Evolutionary conservation across 1,140 invertebrate species (phyloP).

Genomic region (Nixonia krombeini): DNA sequence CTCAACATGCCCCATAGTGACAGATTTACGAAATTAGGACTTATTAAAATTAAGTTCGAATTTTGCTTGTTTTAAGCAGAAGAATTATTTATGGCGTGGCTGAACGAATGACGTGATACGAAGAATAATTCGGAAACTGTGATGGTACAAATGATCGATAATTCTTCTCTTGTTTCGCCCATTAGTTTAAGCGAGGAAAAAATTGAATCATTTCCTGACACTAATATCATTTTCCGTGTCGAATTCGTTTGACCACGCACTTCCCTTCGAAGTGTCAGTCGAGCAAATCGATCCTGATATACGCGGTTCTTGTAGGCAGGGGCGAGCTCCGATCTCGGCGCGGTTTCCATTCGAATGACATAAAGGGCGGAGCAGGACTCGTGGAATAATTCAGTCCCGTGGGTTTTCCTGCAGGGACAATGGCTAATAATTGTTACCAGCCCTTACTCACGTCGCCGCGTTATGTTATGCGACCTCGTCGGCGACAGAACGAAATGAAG

Average conservation of each 20-base stretch:
- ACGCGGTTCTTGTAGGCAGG: not conserved
- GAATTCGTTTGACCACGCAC: conserved; percentile 37
- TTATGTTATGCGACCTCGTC: conserved; percentile 50
- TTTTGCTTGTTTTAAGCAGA: too few species aligned
- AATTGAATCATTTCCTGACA: conserved; percentile 21
- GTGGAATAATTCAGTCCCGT: conserved; percentile 57
- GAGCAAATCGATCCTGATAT: too few species aligned
- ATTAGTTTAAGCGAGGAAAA: conserved; percentile 21
- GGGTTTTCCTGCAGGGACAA: conserved; percentile 60
- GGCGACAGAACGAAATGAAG: conserved; percentile 58
- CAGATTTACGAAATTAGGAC: too few species aligned
- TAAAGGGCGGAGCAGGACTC: conserved; percentile 21
- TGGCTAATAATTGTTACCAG: conserved; percentile 67
- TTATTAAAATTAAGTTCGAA: too few species aligned
- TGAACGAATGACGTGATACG: not conserved
- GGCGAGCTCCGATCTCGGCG: not conserved
- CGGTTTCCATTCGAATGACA: conserved; percentile 13
- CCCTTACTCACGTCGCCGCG: conserved; percentile 34
- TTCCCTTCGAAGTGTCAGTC: conserved; percentile 28
- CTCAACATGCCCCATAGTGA: too few species aligned
- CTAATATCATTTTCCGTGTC: conserved; percentile 45
- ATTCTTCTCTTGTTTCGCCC: conserved; percentile 26
- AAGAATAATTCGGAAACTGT: conserved; percentile 21
- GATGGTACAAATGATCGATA: conserved; percentile 33
- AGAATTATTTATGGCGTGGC: too few species aligned